phyloP scores from a whole-genome alignment of 2,888 invertebrate genomes.

The Apamea epomidion region DNA sequence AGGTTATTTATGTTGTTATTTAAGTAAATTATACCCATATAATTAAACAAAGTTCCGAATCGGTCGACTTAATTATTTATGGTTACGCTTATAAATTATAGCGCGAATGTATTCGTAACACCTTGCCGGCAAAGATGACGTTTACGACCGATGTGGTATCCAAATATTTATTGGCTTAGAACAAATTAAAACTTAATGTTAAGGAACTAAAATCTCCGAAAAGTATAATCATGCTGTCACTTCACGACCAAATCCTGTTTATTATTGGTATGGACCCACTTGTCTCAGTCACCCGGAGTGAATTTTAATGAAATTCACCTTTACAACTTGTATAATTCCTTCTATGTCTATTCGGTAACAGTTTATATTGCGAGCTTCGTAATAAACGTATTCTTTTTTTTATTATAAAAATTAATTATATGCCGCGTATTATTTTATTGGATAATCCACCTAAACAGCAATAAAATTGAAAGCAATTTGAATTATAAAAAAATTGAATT shows the following conservation, averaged over 20 bases:
- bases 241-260: slow-evolving; percentile 83
- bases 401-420: slow-evolving; percentile 76
- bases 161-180: slow-evolving; percentile 84
- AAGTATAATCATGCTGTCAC: slow-evolving; percentile 75
- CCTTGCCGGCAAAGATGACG: slow-evolving; percentile 77
- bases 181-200: slow-evolving; percentile 85
- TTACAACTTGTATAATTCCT: slow-evolving; percentile 72
- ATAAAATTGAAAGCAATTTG: slow-evolving; percentile 66
- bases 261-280: slow-evolving; percentile 74
- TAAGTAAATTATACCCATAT: slow-evolving; percentile 55
- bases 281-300: slow-evolving; percentile 81
- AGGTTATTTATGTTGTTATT: slow-evolving; percentile 52
- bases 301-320: slow-evolving; percentile 81
- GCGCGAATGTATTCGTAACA: slow-evolving; percentile 78
- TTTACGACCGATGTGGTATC: slow-evolving; percentile 79
- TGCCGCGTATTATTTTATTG: slow-evolving; percentile 63
- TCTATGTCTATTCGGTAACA: slow-evolving; percentile 64
- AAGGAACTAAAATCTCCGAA: slow-evolving; percentile 61
- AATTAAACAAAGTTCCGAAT: slow-evolving; percentile 64
- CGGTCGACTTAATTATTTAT: slow-evolving; percentile 73
- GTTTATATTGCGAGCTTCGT: slow-evolving; percentile 71
- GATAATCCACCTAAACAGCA: slow-evolving; percentile 65
- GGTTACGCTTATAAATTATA: slow-evolving; percentile 73
- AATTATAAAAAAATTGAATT: slow-evolving; percentile 64
- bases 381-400: slow-evolving; percentile 78